Conservation (phyloP, 2,113 vertebrate genomes). For the Psilopogon haemacephalus region DNA sequence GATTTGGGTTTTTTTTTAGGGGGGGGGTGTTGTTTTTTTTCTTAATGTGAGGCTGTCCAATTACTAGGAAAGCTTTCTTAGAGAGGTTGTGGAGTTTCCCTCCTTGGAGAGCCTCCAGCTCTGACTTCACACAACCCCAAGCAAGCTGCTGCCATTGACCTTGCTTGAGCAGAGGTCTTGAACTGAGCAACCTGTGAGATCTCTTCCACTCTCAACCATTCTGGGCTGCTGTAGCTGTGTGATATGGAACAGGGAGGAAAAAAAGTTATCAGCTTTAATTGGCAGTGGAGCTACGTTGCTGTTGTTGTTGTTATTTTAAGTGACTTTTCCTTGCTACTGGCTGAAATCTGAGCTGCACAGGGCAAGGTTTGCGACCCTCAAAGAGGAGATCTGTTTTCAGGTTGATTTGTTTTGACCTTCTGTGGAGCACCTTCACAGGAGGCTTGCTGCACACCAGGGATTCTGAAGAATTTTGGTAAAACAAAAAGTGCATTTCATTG, state of each 20-base stretch:
- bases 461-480: neutral
- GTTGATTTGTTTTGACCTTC: neutral
- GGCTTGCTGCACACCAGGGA: neutral
- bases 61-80: neutral
- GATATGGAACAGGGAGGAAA: neutral
- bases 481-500: too few species aligned
- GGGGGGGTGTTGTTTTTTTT: too few species aligned
- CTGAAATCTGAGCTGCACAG: neutral
- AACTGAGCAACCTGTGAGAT: neutral
- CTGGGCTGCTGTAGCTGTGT: neutral
- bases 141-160: neutral
- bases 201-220: neutral
- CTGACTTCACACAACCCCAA: accelerated
- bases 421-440: neutral
- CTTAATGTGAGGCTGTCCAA: neutral
- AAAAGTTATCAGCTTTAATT: slow-evolving; percentile 19
- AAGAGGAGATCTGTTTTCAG: neutral
- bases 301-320: neutral
- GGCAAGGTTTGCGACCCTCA: neutral
- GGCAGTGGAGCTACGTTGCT: neutral
- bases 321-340: neutral
- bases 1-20: too few species aligned
- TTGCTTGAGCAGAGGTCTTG: neutral
- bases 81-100: neutral
- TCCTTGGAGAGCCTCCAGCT: neutral